Evolutionary conservation across 1,140 invertebrate genomes (phyloP), one percentile per base, ranked within the genome.

Genomic region (Drosophila subpulchrella): DNA sequence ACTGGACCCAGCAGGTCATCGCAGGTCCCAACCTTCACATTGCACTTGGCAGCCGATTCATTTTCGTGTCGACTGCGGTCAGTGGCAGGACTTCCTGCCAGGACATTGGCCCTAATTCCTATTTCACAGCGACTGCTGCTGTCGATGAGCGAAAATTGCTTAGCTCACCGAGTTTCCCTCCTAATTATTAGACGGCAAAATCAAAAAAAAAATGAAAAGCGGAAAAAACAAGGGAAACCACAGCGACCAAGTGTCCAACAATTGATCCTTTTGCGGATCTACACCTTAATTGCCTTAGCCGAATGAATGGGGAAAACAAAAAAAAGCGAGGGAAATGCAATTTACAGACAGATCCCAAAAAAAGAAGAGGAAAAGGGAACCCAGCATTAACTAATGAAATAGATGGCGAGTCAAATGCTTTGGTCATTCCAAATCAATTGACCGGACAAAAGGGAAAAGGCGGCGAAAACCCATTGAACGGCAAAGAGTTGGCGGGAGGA

Each of bases 41-140:
- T 82, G 76, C 81, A 86, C 83, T 86, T 86, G 78, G 83, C 83
- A 73, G 82, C 36, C 82, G 63, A 86, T 86, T 86, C 81, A 75
- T 81, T 68, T 85, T 75, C 67, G 73, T 81, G 73, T 81, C 77
- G 66, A 70, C 71, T 83, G 81, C 81, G 83, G 83, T 86, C 83
- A 86, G 76, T 81, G 63, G 48, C 48, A 34, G 48, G 61, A 85
- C 81, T 78, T 83, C 75, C 79, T 88, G 51, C 32, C 59, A 58
- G 46, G 60, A 55, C 62, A 61, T 72, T 79, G 50, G 39, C 57
- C 82, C 82, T 82, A 78, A 86, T 81, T 73, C 56, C 39, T 65
- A 39, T 60, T 53, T 42, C 63, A 57, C 54, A 55, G 65, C 62
- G 39, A 24, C 55, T 42, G 24, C 32, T 38, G 63, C 65, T 48